Evolutionary conservation across 2,888 invertebrate genomes (phyloP).

Genomic region (Pseudoips prasinana): DNA sequence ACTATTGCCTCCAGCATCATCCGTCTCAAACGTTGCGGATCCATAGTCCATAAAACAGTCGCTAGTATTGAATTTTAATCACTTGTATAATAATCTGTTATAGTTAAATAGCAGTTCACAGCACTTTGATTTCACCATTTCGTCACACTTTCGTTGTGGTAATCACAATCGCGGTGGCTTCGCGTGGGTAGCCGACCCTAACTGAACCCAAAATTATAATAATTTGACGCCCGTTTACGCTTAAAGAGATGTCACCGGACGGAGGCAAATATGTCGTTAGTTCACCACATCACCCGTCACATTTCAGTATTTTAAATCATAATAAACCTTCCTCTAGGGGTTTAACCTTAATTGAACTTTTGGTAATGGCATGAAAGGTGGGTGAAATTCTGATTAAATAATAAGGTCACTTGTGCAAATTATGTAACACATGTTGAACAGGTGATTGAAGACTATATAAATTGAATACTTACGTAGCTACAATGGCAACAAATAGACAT

Average conservation of each 20-base stretch:
- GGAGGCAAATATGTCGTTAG: too few relatives aligned
- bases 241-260: conserved; percentile 1
- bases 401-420: too few relatives aligned
- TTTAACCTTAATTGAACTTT: too few relatives aligned
- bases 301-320: too few relatives aligned
- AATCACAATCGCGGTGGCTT: conserved; percentile 20
- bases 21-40: conserved; percentile 32
- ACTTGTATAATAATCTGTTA: conserved; percentile 18
- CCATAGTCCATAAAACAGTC: conserved; percentile 31
- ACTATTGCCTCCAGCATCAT: conserved; percentile 52
- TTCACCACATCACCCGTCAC: too few relatives aligned
- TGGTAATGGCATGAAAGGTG: too few relatives aligned
- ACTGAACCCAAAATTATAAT: conserved; percentile 37
- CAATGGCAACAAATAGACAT: too few relatives aligned
- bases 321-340: too few relatives aligned
- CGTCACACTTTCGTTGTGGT: conserved; percentile 58
- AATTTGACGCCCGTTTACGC: conserved; percentile 22
- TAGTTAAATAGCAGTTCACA: conserved; percentile 28
- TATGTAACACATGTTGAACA: too few relatives aligned
- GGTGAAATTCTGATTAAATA: too few relatives aligned
- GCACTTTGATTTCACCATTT: conserved; percentile 51
- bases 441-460: too few relatives aligned
- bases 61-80: conserved; percentile 3
- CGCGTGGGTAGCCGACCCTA: conserved; percentile 24
- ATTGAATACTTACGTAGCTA: too few relatives aligned